Evolutionary conservation across 2,888 invertebrate genomes (phyloP), one percentile per base, ranked within the genome.

Genomic region (Trachelus stipa): DNA sequence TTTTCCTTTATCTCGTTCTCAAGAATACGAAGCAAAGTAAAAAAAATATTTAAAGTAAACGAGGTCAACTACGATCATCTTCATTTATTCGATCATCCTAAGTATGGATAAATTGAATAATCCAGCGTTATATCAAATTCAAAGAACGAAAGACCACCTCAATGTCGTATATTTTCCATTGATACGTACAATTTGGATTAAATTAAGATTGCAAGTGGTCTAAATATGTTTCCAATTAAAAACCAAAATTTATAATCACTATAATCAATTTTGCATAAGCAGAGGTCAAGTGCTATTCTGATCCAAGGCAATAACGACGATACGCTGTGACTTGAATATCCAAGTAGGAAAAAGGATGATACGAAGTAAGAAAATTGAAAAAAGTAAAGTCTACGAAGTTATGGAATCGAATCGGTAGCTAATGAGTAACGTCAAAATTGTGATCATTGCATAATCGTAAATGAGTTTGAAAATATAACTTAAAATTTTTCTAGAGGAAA

Each of bases 231-330:
- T 23, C 9, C 9, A 56, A 23, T 56, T 56, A 15, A 56, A 23
- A 56, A 56, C 9, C 6, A 15, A 15, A 23, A 23, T 56, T 56
- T 23, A 1, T 56, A 23, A 56, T 56, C 23, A 2, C 56, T 23
- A 9, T 56, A 23, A 23, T 56, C 15, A 56, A 56, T 56, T 56
- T 56, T 23, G 56, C 56, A 23, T 56, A 56, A 2, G 23, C 23
- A 23, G 9, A 56, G 6, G 2, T 56, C 56, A 56, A 56, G 56
- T 56, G 75, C 68, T 69, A 74, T 76, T 73, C 74, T 73, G 71
- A 31, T 56, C 56, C 75, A 75, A 56, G 77, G 79, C 77, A 74
- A 76, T 73, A 79, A 79, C 2, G 56, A 23, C 9, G 56, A 23
- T 9, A 56, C 56, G 23, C 23, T 56, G 23, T 56, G 23, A 56